Percentiles rank a stretch among this genome's conserved stretches.
Evolutionary conservation across 2,797 vertebrate genomes (phyloP).

Genomic region (Manis crassicaudata): DNA sequence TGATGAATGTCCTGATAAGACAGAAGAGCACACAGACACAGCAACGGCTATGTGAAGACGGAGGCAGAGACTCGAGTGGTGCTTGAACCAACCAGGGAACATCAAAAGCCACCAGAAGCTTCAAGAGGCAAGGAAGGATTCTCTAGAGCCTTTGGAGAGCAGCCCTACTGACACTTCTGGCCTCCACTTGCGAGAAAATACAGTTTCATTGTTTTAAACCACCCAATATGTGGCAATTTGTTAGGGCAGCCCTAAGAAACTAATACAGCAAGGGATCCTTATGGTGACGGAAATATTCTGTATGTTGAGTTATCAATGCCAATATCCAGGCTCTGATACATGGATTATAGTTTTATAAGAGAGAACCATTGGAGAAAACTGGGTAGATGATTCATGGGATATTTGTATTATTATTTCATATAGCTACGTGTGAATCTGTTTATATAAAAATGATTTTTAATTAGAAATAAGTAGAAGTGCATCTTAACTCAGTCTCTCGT

Average conservation of each 20-base stretch:
- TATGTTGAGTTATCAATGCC: neutral
- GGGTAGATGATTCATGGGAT: neutral
- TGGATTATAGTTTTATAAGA: neutral
- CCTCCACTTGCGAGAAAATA: neutral
- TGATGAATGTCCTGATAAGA: neutral
- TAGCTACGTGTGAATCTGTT: neutral
- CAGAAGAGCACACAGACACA: neutral
- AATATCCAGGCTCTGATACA: neutral
- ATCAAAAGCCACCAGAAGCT: neutral
- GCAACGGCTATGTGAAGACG: neutral
- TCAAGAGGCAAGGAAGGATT: neutral
- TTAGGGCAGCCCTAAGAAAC: neutral
- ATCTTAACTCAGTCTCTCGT: neutral
- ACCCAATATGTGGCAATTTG: neutral
- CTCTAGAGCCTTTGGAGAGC: neutral
- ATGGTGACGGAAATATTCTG: neutral
- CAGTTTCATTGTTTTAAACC: neutral
- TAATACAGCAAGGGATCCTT: accelerated
- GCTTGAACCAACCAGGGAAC: too few relatives aligned
- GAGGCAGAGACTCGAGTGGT: neutral
- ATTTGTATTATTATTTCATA: neutral
- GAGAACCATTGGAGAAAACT: neutral
- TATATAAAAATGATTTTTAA: neutral
- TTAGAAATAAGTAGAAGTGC: neutral
- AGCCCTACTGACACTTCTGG: neutral